Evolutionary conservation across 2,888 invertebrate genomes (phyloP), one percentile per base, ranked within the genome.

Genomic region (Asteroscopus sphinx): DNA sequence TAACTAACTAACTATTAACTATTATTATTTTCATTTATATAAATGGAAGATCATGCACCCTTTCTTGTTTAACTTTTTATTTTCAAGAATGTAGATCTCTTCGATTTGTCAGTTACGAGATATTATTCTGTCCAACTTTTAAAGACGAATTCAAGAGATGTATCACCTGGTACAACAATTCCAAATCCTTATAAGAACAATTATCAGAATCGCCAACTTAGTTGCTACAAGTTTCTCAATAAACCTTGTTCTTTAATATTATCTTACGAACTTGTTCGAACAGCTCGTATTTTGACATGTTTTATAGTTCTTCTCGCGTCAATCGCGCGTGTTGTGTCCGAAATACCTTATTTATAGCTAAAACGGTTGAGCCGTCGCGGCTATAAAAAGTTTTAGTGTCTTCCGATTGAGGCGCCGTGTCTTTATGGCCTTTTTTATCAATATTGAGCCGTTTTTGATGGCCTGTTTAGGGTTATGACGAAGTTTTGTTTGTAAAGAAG

Each of bases 361-460:
- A 71, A 75, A 71, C 75, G 71, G 74, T 68, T 71, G 49, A 66
- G 54, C 56, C 56, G 57, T 53, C 36, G 39, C 41, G 48, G 44
- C 52, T n/a, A 56, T 74, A 74, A 74, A 73, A 75, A 62, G 11
- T 64, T 74, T 74, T 63, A 74, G 63, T 75, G 48, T 58, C 60
- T 69, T 68, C 47, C 75, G 72, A 73, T 73, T 71, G 75, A 72
- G 71, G 73, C 59, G 62, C 72, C 62, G 62, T 57, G 75, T 60
- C 48, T 68, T 71, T 72, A 75, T 48, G 44, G 41, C 47, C 39
- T 46, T 65, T 73, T 73, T 75, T 72, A 72, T 75, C 73, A 74
- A 74, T 72, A 75, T 68, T 71, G 68, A 72, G 58, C 63, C 54
- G 68, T 55, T 68, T 69, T 63, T 75, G 66, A 75, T 61, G 45